phyloP scores from a whole-genome alignment of 1,140 invertebrate genomes.

The Agrypnia vestita region DNA sequence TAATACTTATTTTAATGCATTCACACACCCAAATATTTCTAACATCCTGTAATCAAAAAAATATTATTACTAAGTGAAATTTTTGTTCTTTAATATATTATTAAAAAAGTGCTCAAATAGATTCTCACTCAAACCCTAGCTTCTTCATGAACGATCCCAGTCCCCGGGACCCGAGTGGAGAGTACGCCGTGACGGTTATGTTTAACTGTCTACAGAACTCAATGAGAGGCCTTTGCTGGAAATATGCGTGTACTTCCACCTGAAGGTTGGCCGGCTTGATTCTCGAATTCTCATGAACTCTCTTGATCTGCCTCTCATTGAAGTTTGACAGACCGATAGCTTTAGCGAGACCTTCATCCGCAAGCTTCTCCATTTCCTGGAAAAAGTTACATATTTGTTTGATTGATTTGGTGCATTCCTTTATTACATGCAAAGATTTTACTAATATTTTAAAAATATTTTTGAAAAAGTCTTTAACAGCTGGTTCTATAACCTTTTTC shows the following conservation, averaged over 20 bases:
- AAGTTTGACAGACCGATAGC: slow-evolving; percentile 90
- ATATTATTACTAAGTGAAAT: no score
- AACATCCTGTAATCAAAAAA: no score
- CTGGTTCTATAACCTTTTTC: no score
- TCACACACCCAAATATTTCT: no score
- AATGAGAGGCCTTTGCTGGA: slow-evolving; percentile 85
- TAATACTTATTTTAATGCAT: no score
- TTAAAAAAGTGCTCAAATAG: slow-evolving; percentile 3
- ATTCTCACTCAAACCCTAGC: slow-evolving; percentile 66
- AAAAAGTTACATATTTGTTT: slow-evolving; percentile 58
- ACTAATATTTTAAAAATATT: not conserved
- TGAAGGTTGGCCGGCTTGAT: slow-evolving; percentile 83
- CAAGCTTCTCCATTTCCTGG: slow-evolving; percentile 84
- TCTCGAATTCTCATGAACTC: slow-evolving; percentile 77
- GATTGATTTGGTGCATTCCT: not conserved
- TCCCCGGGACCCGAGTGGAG: slow-evolving; percentile 84
- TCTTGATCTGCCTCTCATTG: slow-evolving; percentile 79
- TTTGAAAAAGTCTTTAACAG: no score
- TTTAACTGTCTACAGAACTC: slow-evolving; percentile 82
- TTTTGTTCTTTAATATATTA: no score
- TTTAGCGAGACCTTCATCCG: slow-evolving; percentile 77
- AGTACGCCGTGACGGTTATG: slow-evolving; percentile 87
- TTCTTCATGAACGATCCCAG: slow-evolving; percentile 68
- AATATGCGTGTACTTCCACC: slow-evolving; percentile 87
- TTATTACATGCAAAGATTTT: not conserved